phyloP scores from a whole-genome alignment of 2,888 invertebrate species.

The Ormyrus rosae region DNA sequence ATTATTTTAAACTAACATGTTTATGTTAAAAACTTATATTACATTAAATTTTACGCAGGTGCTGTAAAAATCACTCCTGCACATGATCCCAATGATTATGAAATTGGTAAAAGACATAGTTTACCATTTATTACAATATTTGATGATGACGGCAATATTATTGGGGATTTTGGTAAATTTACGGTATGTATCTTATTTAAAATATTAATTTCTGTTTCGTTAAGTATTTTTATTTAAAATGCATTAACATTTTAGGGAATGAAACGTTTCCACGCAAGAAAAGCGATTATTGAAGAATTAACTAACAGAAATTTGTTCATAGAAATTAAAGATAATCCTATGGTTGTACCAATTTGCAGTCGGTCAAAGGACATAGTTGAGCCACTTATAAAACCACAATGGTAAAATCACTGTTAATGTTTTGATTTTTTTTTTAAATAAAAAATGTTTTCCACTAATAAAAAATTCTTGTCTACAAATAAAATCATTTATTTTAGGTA shows the following conservation, averaged over 20 bases:
- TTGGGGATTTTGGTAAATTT: constrained; percentile 87
- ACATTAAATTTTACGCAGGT: constrained; percentile 77
- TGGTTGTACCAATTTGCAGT: constrained; percentile 97
- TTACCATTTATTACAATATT: constrained; percentile 93
- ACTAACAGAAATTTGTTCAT: constrained; percentile 84
- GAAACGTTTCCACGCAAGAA: constrained; percentile 93
- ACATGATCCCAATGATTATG: constrained; percentile 98
- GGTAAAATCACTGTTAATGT: constrained; percentile 84
- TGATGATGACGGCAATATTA: constrained; percentile 92
- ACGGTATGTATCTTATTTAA: constrained; percentile 75
- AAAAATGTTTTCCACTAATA: not conserved
- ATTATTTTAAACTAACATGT: not conserved
- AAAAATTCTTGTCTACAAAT: too few relatives aligned
- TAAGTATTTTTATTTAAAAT: constrained; percentile 4
- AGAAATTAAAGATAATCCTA: constrained; percentile 91
- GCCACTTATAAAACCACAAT: constrained; percentile 96
- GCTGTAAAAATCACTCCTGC: constrained; percentile 99
- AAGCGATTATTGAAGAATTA: constrained; percentile 86
- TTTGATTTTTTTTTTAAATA: constrained; percentile 23
- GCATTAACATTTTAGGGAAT: constrained; percentile 80
- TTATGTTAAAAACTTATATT: not conserved
- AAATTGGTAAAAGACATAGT: constrained; percentile 92
- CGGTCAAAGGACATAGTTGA: constrained; percentile 98
- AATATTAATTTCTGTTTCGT: constrained; percentile 21
- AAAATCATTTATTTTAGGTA: constrained; percentile 78